phyloP scores from a whole-genome alignment of 2,113 vertebrate species.

The Odocoileus virginianus region DNA sequence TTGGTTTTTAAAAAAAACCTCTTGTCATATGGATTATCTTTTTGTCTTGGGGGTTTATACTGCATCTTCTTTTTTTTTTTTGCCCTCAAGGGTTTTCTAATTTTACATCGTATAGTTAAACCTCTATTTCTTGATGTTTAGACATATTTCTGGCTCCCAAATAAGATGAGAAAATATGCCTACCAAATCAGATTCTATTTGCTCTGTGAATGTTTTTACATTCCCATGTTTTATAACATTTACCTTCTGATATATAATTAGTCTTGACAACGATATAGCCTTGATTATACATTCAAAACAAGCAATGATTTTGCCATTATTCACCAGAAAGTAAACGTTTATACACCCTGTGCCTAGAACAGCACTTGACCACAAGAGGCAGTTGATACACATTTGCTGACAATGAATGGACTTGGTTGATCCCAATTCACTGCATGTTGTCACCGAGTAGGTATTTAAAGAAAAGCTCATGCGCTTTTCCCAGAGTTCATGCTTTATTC shows the following conservation, averaged over 20 bases:
- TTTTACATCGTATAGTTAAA: neutral
- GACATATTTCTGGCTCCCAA: neutral
- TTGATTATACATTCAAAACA: neutral
- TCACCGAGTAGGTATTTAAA: neutral
- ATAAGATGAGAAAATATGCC: neutral
- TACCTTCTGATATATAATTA: neutral
- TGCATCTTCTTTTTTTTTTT: neutral
- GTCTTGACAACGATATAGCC: neutral
- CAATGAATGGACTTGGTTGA: neutral
- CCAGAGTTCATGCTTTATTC: neutral
- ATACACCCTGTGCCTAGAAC: neutral
- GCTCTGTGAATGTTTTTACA: neutral
- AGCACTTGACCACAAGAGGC: neutral
- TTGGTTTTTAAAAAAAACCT: neutral
- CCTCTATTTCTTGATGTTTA: neutral
- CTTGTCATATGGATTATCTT: neutral
- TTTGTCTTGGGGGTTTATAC: neutral
- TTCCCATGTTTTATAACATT: neutral
- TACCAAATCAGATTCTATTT: neutral
- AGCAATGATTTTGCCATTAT: neutral
- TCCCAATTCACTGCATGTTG: neutral
- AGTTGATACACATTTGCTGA: neutral
- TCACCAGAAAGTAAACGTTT: neutral
- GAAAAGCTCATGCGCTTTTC: neutral
- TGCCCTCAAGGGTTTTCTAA: neutral